These are phyloP conservation scores for Muntiacus muntjak DNA, from an alignment of 2,113 vertebrate species.

Conservation along the genomic window DNA sequence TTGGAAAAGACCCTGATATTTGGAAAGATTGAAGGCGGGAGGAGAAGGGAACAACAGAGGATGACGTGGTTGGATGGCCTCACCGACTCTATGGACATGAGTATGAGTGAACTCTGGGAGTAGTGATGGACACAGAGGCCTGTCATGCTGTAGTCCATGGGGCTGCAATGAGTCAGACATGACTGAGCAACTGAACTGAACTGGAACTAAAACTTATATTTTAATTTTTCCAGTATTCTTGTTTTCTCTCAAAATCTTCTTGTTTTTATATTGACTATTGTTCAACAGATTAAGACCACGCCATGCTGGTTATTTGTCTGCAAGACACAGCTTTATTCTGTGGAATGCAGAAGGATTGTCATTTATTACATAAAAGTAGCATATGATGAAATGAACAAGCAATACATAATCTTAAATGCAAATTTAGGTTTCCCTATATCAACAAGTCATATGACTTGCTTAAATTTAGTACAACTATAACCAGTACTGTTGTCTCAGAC, in stretches of 20 bases:
- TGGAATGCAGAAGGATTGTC: not conserved
- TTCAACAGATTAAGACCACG: not conserved
- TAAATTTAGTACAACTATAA: not conserved
- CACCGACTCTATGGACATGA: accelerated
- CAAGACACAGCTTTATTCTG: not conserved
- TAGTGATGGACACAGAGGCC: not conserved
- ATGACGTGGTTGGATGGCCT: not conserved
- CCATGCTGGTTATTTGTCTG: not conserved
- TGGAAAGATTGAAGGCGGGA: not conserved
- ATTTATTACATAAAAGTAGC: not conserved
- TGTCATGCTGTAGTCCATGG: accelerated
- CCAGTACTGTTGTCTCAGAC: not conserved
- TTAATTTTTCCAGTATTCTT: not conserved
- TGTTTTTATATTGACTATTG: not conserved
- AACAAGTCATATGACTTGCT: not conserved
- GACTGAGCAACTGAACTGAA: not conserved
- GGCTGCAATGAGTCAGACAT: not conserved
- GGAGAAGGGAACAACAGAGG: not conserved
- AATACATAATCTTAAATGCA: not conserved
- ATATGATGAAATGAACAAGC: not conserved
- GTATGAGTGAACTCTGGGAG: not conserved
- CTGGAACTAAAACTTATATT: not conserved
- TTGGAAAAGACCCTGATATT: not conserved
- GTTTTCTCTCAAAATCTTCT: not conserved
- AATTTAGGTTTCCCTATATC: not conserved